A percentile compares a stretch with the other conserved stretches of the same genome.
phyloP scores from a whole-genome alignment of 2,888 invertebrate species.

The Dicyrtoma fusca region DNA sequence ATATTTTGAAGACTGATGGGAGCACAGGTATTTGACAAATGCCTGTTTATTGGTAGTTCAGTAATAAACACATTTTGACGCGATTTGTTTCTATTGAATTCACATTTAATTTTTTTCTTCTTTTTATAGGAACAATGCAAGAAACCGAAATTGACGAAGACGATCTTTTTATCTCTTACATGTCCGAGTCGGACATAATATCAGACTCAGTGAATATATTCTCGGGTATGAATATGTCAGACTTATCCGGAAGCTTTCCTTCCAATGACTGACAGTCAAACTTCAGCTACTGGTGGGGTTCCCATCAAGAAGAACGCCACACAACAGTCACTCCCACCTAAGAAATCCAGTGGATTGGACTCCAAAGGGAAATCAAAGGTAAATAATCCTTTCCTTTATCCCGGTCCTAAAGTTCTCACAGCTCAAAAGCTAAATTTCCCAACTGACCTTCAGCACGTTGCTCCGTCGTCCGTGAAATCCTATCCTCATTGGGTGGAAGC shows the following conservation, averaged over 20 bases:
- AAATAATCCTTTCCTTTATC: neutral
- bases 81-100: neutral
- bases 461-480: conserved; percentile 38
- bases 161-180: conserved; percentile 49
- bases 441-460: conserved; percentile 46
- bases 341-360: conserved; percentile 11
- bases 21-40: conserved; percentile 25
- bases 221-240: conserved; percentile 55
- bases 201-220: conserved; percentile 52
- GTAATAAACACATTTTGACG: neutral
- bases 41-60: neutral
- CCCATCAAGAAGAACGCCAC: conserved; percentile 37
- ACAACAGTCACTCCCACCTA: conserved; percentile 2
- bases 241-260: conserved; percentile 47
- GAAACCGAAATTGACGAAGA: conserved; percentile 49
- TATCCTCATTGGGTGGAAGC: conserved; percentile 47
- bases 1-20: conserved; percentile 37
- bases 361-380: too few relatives aligned
- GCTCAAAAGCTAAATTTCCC: conserved; percentile 49
- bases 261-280: too few relatives aligned
- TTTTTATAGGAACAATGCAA: too few relatives aligned
- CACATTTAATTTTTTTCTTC: neutral
- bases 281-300: neutral
- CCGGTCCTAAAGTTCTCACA: conserved; percentile 25
- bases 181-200: conserved; percentile 51